Evolutionary conservation across 2,888 invertebrate genomes (phyloP).

Genomic region (Spatulosminthurus flaviceps): DNA sequence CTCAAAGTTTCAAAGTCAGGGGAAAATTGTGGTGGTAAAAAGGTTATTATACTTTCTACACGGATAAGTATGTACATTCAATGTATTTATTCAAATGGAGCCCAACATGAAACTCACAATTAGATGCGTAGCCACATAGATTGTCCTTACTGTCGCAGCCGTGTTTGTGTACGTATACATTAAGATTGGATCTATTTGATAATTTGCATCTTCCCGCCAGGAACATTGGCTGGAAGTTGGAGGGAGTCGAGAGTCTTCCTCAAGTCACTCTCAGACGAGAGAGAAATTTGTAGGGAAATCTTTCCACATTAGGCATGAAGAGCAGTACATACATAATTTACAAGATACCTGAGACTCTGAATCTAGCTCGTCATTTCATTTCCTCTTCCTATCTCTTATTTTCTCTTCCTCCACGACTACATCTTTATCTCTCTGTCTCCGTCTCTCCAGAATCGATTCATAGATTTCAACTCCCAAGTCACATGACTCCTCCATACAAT

Average conservation of each 20-base stretch:
- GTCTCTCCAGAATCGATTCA: constrained; percentile 40
- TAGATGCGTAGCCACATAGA: neutral
- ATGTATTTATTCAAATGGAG: neutral
- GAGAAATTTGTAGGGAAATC: neutral
- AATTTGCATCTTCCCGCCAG: constrained; percentile 21
- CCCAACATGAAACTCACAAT: neutral
- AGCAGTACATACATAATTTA: constrained; percentile 36
- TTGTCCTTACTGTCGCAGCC: neutral
- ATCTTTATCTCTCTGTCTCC: constrained; percentile 14
- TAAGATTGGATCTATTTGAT: neutral
- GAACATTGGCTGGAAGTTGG: no score
- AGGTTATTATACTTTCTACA: no score
- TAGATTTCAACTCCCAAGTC: constrained; percentile 3
- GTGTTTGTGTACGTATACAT: neutral
- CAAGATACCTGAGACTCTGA: constrained; percentile 41
- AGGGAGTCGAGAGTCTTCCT: no score
- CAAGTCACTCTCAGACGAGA: no score
- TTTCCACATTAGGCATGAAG: constrained; percentile 29
- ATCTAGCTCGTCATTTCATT: neutral
- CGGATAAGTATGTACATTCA: no score
- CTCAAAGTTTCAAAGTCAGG: no score
- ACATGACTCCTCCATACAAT: neutral
- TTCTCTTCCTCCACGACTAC: neutral
- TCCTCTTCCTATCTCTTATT: neutral
- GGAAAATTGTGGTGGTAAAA: no score